Evolutionary conservation across 2,113 vertebrate species (phyloP), one percentile per base, ranked within the genome.

Genomic region (Serinus canaria): DNA sequence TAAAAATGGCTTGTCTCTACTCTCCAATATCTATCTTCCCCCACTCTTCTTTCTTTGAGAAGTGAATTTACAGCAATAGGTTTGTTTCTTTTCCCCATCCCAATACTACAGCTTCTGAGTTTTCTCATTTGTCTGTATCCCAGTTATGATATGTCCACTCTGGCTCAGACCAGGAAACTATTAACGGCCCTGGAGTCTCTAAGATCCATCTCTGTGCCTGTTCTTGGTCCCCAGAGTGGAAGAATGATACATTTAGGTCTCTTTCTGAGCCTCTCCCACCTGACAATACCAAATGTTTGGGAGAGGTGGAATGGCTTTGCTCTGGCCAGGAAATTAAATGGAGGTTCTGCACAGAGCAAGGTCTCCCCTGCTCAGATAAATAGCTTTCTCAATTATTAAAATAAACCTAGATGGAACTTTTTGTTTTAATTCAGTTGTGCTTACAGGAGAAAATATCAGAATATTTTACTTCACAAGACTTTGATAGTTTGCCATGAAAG

Each of bases 171-270:
- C 2, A 58, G 78, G 16, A 66, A 82, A 66, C 0, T 55, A 6
- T 44, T 72, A 59, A 21, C 0, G 0, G 20, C 6, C 6, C 67
- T 41, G 19, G 16, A 52, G 6, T 49, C n/a, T 44, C 43, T 44
- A 13, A 70, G 17, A 37, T 62, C 46, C 2, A 2, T 9, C 11
- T 75, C 33, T 18, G 16, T 52, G 20, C 30, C 15, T 43, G 15
- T 4, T 58, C 2, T 28, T 66, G 19, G 31, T 28, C 13, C 9
- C 5, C 30, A 72, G 43, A 12, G 1, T 2, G 17, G 25, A 75
- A 82, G 55, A 58, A 5, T 17, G 7, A 41, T 50, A 28, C 10
- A 20, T n/a, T n/a, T 33, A 17, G 5, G 7, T 59, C 47, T 79
- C n/a, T 55, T 79, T 70, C 49, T 79, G 19, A 75, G 33, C 31